phyloP scores from a whole-genome alignment of 2,113 vertebrate species.

The Peromyscus leucopus region DNA sequence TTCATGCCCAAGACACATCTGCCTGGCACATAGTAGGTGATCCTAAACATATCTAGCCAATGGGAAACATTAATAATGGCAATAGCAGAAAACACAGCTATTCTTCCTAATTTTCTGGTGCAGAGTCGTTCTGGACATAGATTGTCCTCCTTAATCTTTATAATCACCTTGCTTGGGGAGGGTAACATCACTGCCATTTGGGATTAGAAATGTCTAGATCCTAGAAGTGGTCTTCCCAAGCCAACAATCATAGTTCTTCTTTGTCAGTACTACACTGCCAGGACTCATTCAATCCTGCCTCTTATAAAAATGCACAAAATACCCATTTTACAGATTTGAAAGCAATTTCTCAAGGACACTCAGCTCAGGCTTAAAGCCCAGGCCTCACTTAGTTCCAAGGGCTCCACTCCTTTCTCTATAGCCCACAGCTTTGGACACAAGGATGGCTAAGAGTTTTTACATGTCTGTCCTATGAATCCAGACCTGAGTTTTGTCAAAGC shows the following conservation, averaged over 20 bases:
- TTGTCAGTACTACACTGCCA: not conserved
- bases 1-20: not conserved
- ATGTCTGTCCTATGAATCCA: not conserved
- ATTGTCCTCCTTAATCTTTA: not conserved
- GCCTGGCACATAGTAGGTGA: not conserved
- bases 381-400: not conserved
- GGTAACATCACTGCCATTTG: rapidly evolving
- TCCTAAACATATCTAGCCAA: not conserved
- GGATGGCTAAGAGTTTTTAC: not conserved
- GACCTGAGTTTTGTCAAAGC: not conserved
- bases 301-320: not conserved
- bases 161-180: not conserved
- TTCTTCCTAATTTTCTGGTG: not conserved
- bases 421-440: not conserved
- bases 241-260: not conserved
- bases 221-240: not conserved
- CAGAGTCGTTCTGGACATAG: not conserved
- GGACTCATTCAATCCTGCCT: not conserved
- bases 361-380: not conserved
- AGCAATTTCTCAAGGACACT: not conserved
- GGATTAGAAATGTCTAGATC: not conserved
- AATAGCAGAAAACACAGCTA: not conserved
- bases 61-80: not conserved
- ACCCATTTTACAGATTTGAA: not conserved
- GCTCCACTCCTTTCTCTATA: not conserved